Conservation (phyloP, 2,113 vertebrate species). For the Otis tarda region DNA sequence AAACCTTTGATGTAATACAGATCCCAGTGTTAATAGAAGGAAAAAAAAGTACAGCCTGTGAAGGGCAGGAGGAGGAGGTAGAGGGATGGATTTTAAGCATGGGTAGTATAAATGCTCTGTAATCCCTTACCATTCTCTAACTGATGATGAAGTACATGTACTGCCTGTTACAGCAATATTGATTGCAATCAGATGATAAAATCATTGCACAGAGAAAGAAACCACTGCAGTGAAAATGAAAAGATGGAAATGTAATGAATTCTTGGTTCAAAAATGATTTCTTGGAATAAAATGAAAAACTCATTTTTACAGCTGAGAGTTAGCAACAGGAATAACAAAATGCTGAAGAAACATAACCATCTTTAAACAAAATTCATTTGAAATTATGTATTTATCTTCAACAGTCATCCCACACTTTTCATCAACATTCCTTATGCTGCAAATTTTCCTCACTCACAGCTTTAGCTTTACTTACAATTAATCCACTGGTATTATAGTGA, state of each 20-base stretch:
- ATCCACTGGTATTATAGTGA: constrained; percentile 52
- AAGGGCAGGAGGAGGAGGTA: background rate
- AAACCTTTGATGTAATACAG: background rate
- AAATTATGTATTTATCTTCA: constrained; percentile 12
- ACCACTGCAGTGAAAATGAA: constrained; percentile 47
- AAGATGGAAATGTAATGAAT: constrained; percentile 56
- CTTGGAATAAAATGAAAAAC: constrained; percentile 42
- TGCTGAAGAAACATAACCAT: constrained; percentile 15
- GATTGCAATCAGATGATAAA: constrained; percentile 69
- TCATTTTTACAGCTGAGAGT: constrained; percentile 13
- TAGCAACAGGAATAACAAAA: constrained; percentile 46
- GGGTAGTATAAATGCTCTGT: constrained; percentile 14
- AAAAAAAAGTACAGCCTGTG: background rate
- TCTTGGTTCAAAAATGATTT: constrained; percentile 59
- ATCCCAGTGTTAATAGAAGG: background rate
- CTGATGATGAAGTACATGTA: constrained; percentile 48
- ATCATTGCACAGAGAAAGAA: constrained; percentile 51
- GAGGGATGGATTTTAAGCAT: constrained; percentile 11
- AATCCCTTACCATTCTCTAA: constrained; percentile 32
- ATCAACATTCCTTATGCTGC: constrained; percentile 20
- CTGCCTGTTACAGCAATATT: constrained; percentile 63
- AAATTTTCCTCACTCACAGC: constrained; percentile 40
- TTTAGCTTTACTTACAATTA: constrained; percentile 65
- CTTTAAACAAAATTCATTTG: constrained; percentile 34
- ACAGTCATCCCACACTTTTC: constrained; percentile 45